A percentile compares a stretch with the other conserved stretches of the same genome.
These are phyloP conservation scores for Phoenicopterus ruber DNA, from an alignment of 2,113 vertebrate genomes.

Conservation along the genomic window DNA sequence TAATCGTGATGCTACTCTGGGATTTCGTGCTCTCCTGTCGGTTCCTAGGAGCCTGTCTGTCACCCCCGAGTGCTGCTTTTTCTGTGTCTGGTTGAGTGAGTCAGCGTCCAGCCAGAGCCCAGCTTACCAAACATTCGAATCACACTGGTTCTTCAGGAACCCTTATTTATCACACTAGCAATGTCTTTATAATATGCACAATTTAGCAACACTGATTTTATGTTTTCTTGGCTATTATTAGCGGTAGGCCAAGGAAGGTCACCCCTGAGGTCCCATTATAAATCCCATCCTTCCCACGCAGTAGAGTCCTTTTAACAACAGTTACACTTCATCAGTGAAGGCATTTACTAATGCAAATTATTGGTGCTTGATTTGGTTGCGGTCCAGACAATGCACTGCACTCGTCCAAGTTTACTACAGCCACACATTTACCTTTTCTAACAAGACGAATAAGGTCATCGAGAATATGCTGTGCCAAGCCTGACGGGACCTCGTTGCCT, in stretches of 20 bases:
- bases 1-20: not conserved
- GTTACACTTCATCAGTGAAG: not conserved
- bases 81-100: not conserved
- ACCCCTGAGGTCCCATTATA: not conserved
- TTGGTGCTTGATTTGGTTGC: not conserved
- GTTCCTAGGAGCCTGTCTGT: not conserved
- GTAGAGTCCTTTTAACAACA: not conserved
- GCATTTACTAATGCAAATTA: not conserved
- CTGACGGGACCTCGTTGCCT: fast-evolving
- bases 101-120: not conserved
- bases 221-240: not conserved
- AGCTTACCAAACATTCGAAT: not conserved
- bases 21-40: not conserved
- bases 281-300: not conserved
- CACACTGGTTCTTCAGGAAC: not conserved
- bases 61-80: not conserved
- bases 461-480: not conserved
- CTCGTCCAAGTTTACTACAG: not conserved
- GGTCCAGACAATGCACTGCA: not conserved
- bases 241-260: not conserved
- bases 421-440: not conserved
- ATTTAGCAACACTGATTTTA: not conserved
- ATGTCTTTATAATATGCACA: not conserved
- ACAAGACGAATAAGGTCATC: not conserved
- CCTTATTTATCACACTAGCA: not conserved